These are phyloP conservation scores for Drosophila watanabei DNA, from an alignment of 1,140 invertebrate species.

Conservation along the genomic window DNA sequence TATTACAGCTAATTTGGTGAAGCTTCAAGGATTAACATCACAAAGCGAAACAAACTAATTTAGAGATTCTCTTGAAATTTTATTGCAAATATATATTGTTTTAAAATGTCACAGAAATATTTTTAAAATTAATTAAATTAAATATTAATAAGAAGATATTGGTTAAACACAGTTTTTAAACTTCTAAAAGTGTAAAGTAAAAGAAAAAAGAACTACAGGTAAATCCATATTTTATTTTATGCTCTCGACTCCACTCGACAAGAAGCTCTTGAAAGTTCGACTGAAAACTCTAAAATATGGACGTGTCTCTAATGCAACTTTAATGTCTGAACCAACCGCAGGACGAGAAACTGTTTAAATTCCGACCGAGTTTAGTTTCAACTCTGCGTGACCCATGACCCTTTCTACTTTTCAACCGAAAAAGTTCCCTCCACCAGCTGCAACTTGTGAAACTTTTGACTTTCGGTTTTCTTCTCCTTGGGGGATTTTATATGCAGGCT, in stretches of 20 bases:
- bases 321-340: slow-evolving; percentile 40
- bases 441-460: slow-evolving; percentile 70
- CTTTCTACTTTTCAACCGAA: slow-evolving; percentile 26
- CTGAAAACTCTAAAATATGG: slow-evolving; percentile 5
- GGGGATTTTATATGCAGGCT: slow-evolving; percentile 74
- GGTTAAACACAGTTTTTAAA: neutral
- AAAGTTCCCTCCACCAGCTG: slow-evolving; percentile 64
- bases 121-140: neutral
- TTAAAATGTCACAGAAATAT: neutral
- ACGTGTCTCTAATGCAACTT: slow-evolving; percentile 45
- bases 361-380: slow-evolving; percentile 24
- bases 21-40: too few relatives aligned
- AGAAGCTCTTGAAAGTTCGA: neutral
- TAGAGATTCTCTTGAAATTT: neutral
- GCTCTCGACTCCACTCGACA: slow-evolving; percentile 1
- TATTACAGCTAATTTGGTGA: slow-evolving; percentile 2
- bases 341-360: slow-evolving; percentile 20
- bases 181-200: neutral
- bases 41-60: neutral
- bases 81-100: too few relatives aligned
- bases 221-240: neutral
- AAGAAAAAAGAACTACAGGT: neutral
- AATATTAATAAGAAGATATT: neutral
- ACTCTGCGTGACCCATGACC: slow-evolving; percentile 26
- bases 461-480: slow-evolving; percentile 43